Percentiles rank a stretch among this genome's conserved stretches.
Evolutionary conservation across 2,113 vertebrate species (phyloP).

Genomic region (Ginglymostoma cirratum): DNA sequence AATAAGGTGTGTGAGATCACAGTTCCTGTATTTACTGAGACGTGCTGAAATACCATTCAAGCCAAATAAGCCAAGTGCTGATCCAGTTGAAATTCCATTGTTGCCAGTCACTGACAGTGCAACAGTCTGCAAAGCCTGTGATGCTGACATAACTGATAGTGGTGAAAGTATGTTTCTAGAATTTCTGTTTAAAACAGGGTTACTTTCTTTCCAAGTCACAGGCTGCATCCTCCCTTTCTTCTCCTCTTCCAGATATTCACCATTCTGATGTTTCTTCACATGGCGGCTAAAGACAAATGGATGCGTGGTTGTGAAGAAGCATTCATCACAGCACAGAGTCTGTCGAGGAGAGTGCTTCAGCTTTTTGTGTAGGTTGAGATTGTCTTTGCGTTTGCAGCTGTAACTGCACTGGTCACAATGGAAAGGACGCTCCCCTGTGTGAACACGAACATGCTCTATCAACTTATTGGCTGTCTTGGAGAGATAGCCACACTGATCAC

Average conservation of each 20-base stretch:
- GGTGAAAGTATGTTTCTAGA: constrained; percentile 75
- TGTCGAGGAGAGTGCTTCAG: constrained; percentile 95
- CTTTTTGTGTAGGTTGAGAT: constrained; percentile 99
- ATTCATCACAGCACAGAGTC: constrained; percentile 88
- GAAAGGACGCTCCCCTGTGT: constrained; percentile 98
- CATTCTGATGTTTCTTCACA: constrained; percentile 87
- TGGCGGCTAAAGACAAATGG: constrained; percentile 97
- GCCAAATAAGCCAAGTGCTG: constrained; percentile 65
- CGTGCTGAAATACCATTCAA: constrained; percentile 63
- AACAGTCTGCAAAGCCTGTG: constrained; percentile 92
- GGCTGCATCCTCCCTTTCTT: constrained; percentile 50
- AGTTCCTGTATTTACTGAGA: constrained; percentile 85
- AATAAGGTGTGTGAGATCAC: constrained; percentile 86
- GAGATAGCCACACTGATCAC: constrained; percentile 98
- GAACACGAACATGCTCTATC: constrained; percentile 96
- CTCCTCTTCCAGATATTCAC: constrained; percentile 62
- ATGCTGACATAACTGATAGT: constrained; percentile 82
- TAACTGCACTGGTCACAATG: constrained; percentile 99
- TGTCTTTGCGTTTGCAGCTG: constrained; percentile 99
- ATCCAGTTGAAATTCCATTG: constrained; percentile 54
- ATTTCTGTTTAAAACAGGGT: constrained; percentile 59
- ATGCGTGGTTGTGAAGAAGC: constrained; percentile 96
- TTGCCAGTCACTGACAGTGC: constrained; percentile 74
- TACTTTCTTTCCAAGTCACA: constrained; percentile 50
- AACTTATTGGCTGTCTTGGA: constrained; percentile 99